phyloP scores from a whole-genome alignment of 2,888 invertebrate species.

The Halocaridina rubra region DNA sequence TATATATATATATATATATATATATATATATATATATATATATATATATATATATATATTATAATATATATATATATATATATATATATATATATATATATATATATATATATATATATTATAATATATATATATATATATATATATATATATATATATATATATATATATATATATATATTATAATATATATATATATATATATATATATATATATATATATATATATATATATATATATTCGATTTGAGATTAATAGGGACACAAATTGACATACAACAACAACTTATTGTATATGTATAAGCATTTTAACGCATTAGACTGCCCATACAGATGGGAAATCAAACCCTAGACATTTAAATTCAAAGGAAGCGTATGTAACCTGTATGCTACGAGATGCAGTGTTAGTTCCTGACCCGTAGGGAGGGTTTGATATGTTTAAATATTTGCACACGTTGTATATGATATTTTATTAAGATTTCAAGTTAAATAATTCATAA shows the following conservation, averaged over 20 bases:
- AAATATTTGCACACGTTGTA: too few species aligned
- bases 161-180: background rate
- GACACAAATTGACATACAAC: background rate
- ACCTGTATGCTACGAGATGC: too few species aligned
- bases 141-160: background rate
- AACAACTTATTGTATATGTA: background rate
- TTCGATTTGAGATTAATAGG: background rate
- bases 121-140: background rate
- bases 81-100: background rate
- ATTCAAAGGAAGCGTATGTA: too few species aligned
- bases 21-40: conserved; percentile 20
- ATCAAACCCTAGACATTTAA: too few species aligned
- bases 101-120: background rate
- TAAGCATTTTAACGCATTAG: too few species aligned
- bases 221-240: conserved; percentile 22
- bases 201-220: conserved; percentile 21
- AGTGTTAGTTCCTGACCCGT: too few species aligned
- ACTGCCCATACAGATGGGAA: too few species aligned
- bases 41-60: conserved; percentile 2
- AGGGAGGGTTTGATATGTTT: too few species aligned
- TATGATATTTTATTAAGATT: too few species aligned
- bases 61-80: conserved; percentile 2
- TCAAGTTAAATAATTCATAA: too few species aligned
- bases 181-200: background rate
- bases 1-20: conserved; percentile 24